Conservation (phyloP, 1,140 invertebrate genomes). For the Anastrepha ludens region DNA sequence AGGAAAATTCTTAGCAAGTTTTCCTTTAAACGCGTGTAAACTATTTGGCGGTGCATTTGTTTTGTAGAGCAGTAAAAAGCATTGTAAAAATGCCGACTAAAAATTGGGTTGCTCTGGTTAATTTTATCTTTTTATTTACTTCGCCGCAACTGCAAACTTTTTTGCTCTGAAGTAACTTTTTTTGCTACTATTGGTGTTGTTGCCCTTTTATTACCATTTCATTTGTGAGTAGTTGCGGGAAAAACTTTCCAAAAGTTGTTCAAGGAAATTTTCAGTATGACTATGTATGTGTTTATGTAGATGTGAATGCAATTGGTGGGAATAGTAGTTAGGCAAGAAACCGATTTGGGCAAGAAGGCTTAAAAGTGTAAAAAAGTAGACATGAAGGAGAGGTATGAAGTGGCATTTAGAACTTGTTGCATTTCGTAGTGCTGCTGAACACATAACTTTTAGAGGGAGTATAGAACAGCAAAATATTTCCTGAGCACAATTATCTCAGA, state of each 20-base stretch:
- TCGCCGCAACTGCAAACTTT: background rate
- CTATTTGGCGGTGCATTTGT: background rate
- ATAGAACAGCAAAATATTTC: no score
- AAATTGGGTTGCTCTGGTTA: no score
- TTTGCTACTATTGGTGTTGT: background rate
- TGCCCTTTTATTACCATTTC: conserved; percentile 14
- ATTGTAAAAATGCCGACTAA: no score
- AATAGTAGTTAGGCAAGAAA: background rate
- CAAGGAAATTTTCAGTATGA: background rate
- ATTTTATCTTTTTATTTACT: background rate
- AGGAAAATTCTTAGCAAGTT: background rate
- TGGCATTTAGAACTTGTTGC: conserved; percentile 3
- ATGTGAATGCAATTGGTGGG: no score
- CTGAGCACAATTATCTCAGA: no score
- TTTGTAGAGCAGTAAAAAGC: background rate
- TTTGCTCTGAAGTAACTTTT: background rate
- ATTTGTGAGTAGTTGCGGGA: background rate
- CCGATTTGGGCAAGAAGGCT: background rate
- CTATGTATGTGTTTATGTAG: no score
- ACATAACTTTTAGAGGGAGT: no score
- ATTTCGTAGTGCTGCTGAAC: background rate
- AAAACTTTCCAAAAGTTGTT: background rate
- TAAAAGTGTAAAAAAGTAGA: background rate
- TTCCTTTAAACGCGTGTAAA: background rate
- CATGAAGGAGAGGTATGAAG: background rate